Evolutionary conservation across 2,113 vertebrate species (phyloP).

Genomic region (Procavia capensis): DNA sequence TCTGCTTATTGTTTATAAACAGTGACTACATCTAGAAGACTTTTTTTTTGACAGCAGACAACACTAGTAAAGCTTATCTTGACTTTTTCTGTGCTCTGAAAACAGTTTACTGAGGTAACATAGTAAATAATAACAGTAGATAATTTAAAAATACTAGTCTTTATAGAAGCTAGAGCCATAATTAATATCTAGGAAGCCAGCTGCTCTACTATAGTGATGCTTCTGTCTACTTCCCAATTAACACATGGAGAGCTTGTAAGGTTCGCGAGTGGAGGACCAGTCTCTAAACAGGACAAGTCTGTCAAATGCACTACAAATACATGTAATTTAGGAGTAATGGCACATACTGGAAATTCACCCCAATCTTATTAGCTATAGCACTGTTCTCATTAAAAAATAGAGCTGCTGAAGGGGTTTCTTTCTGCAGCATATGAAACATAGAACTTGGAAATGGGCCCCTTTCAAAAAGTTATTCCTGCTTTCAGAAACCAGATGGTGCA

Average conservation of each 20-base stretch:
- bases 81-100: not conserved
- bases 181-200: slow-evolving; percentile 71
- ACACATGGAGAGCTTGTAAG: slow-evolving; percentile 68
- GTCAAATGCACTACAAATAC: slow-evolving; percentile 60
- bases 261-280: slow-evolving; percentile 70
- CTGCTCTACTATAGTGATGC: slow-evolving; percentile 48
- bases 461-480: slow-evolving; percentile 68
- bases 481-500: slow-evolving; percentile 87
- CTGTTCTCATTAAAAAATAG: slow-evolving; percentile 76
- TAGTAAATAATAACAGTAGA: slow-evolving; percentile 59
- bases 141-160: slow-evolving; percentile 70
- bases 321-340: slow-evolving; percentile 52
- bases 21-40: not conserved
- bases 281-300: slow-evolving; percentile 26
- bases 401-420: slow-evolving; percentile 61
- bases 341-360: slow-evolving; percentile 49
- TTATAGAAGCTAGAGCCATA: slow-evolving; percentile 60
- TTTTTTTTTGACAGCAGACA: not conserved
- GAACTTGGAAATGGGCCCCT: slow-evolving; percentile 75
- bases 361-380: slow-evolving; percentile 60
- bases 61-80: slow-evolving; percentile 3
- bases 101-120: slow-evolving; percentile 58
- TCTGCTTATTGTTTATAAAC: slow-evolving; percentile 17
- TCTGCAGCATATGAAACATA: slow-evolving; percentile 59
- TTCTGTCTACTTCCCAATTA: slow-evolving; percentile 73